phyloP scores from a whole-genome alignment of 2,888 invertebrate genomes.

The Antheraea assamensis region DNA sequence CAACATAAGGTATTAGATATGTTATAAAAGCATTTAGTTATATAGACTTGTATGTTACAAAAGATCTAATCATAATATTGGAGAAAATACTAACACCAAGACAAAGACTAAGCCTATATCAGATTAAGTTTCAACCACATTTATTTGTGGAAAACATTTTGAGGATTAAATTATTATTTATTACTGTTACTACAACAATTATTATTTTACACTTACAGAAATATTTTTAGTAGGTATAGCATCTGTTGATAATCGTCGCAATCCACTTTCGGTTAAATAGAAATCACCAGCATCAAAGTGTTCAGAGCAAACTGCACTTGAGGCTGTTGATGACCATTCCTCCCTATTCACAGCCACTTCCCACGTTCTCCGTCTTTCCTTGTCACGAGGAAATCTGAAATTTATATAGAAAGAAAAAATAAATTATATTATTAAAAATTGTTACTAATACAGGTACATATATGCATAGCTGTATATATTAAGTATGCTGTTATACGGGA shows the following conservation, averaged over 20 bases:
- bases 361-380: constrained; percentile 58
- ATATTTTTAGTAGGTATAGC: constrained; percentile 67
- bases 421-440: neutral
- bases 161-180: no score
- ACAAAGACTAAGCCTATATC: no score
- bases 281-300: constrained; percentile 63
- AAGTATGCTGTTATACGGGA: no score
- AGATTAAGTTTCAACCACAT: no score
- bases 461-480: no score
- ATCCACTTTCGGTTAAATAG: constrained; percentile 64
- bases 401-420: neutral
- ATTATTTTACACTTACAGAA: constrained; percentile 51
- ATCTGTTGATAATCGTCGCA: constrained; percentile 54
- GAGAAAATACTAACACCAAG: no score
- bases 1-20: no score
- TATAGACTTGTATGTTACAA: no score
- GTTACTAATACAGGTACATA: no score
- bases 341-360: constrained; percentile 65
- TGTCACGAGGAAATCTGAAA: constrained; percentile 63
- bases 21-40: no score
- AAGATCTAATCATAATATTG: no score
- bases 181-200: neutral
- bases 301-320: constrained; percentile 68
- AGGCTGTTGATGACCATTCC: constrained; percentile 57
- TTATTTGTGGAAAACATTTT: no score